Base-by-base conservation (phyloP, 2,888 invertebrate genomes). In the Thumatha senex region DNA sequence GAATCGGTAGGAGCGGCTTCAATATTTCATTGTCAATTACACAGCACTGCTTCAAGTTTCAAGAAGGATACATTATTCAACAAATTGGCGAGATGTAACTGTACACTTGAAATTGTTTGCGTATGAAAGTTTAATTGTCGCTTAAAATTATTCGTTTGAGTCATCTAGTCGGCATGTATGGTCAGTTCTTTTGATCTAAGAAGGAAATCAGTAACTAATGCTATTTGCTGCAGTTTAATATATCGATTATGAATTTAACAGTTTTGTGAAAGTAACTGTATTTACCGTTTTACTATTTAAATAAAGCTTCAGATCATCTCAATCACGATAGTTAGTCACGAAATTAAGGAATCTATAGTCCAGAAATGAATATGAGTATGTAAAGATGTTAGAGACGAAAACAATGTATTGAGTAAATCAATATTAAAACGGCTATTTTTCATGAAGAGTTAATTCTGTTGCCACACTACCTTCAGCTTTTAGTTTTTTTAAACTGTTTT, bases 61-160 rank as follows among this genome's bases (percentile, higher is more conserved):
- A 67, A 63, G 48, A 51, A 54, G 56, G 52, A 58, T 61, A 54
- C 54, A 58, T 47, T 50, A 34, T 57, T 60, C 64, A 69, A 70
- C 64, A 63, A 72, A 72, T 74, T 74, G 74, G 57, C 58, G 58
- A 63, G 54, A 61, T 61, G 57, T 70, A 73, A 70, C 68, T 61
- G 67, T 72, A 58, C 42, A 58, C 46, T 57, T 55, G 47, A 54
- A 66, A 53, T 58, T 55, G 53, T 51, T 57, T 42, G 45, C 30
- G 44, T 56, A 62, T 56, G 58, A 59, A 63, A 53, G 30, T 56
- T 49, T 59, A 58, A 68, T 40, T 58, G 55, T 68, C 12, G 45
- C 46, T 48, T 48, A 50, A 55, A 58, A 42, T 46, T 46, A 52
- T 60, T 61, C 24, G 43, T 10, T 18, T 50, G 48, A 61, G 10